phyloP scores from a whole-genome alignment of 2,888 invertebrate species.

The Troides oblongomaculatus region DNA sequence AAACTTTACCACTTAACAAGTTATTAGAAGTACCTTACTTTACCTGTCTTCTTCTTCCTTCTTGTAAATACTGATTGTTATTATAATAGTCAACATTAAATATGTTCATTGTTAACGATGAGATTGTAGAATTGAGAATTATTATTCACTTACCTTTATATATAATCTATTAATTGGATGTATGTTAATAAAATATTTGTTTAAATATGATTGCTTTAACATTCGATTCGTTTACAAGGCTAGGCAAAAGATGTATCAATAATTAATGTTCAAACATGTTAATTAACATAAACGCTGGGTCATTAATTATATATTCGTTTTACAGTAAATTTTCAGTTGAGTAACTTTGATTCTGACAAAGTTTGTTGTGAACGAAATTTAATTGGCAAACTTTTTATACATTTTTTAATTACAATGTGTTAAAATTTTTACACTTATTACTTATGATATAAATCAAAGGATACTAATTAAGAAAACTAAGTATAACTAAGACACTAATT shows the following conservation, averaged over 20 bases:
- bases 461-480: background rate
- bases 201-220: background rate
- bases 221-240: background rate
- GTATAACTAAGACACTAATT: too few relatives aligned
- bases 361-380: constrained; percentile 16
- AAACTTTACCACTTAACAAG: constrained; percentile 13
- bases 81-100: background rate
- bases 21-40: constrained; percentile 9
- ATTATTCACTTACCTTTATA: background rate
- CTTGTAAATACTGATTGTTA: background rate
- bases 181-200: background rate
- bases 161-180: too few relatives aligned
- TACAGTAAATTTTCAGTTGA: constrained; percentile 7
- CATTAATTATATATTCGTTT: constrained; percentile 29
- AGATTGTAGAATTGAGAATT: background rate
- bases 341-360: constrained; percentile 10
- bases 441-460: background rate
- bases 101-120: background rate
- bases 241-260: constrained; percentile 8
- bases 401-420: background rate
- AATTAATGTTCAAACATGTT: constrained; percentile 21
- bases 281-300: constrained; percentile 16
- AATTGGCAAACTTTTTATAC: constrained; percentile 9
- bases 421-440: background rate
- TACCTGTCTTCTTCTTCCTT: background rate